Base-by-base conservation (phyloP, 1,140 invertebrate species). In the Drosophila burlai region DNA sequence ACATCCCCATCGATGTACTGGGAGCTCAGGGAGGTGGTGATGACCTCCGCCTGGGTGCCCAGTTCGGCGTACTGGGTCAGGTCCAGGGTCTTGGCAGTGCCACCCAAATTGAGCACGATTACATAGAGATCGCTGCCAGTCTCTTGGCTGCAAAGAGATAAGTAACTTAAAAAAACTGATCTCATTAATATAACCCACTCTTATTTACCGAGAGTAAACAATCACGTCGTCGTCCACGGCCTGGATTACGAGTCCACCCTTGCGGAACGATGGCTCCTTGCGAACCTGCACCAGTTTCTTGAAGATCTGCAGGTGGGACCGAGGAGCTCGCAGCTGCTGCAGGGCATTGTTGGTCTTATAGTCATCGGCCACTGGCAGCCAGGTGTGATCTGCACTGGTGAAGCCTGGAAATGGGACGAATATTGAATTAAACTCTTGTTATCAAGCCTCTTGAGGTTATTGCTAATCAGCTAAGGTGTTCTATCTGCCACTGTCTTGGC, bases 361-460 rank as follows among this genome's bases (percentile, higher is more conserved):
- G 71, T 95, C 93, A 4, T 93, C 76, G 63, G 95, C 93, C 3
- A 96, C 93, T 3, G 96, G 96, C 9, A 97, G 90, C 96, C 96
- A 97, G 2, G 96, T 95, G 9, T 89, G 94, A 13, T 94, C 91
- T 38, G 92, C 95, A 11, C 91, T 94, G 0, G 95, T 95, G 78
- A 97, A 97, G 18, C 84, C 84, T 87, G 13, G 2, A 1, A 21
- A n/a, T 76, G 46, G 38, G 34, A 2, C 3, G 7, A 11, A 4
- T 11, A 59, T 15, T 13, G 1, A 16, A 15, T 15, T 16, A 4
- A 8, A 10, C 4, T 24, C 8, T 26, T 34, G 15, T 24, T 55
- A 24, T 38, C 21, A 5, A 5, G 10, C n/a, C 47, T n/a, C 60
- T 18, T 21, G 21, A 52, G 18, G 4, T 6, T 34, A 1, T 9